phyloP scores from a whole-genome alignment of 2,797 vertebrate genomes.

The Oreortyx pictus region DNA sequence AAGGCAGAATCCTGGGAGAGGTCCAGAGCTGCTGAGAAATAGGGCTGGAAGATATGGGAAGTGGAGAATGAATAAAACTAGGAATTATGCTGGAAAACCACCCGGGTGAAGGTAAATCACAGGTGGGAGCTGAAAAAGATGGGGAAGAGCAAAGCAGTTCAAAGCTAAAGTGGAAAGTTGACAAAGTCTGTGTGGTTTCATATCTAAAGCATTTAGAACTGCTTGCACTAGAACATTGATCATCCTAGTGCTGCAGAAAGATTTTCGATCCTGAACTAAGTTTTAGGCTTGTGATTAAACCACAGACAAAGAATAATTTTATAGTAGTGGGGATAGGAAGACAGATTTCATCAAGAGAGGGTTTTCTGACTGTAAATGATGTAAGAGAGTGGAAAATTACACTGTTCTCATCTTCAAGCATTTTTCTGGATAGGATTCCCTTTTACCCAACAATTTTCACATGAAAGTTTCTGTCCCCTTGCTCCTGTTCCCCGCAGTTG shows the following conservation, averaged over 20 bases:
- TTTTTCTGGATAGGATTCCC: not conserved
- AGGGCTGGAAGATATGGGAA: not conserved
- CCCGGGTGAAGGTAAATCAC: not conserved
- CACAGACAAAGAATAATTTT: not conserved
- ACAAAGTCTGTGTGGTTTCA: not conserved
- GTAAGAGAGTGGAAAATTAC: not conserved
- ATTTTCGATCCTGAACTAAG: not conserved
- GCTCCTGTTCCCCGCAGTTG: not conserved
- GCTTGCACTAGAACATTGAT: not conserved
- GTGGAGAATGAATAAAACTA: not conserved
- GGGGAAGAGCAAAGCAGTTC: not conserved
- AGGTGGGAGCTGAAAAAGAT: not conserved
- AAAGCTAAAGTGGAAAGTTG: not conserved
- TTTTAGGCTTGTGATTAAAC: not conserved
- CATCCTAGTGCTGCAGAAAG: not conserved
- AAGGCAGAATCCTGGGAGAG: not conserved
- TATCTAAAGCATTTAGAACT: not conserved
- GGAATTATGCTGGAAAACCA: not conserved
- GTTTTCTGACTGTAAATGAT: not conserved
- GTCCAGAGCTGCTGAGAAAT: not conserved
- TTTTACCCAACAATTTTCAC: not conserved
- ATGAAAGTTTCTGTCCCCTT: not conserved
- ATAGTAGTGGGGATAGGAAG: not conserved
- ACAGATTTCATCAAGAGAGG: not conserved
- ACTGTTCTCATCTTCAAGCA: not conserved